Evolutionary conservation across 2,888 invertebrate species (phyloP).

Genomic region (Caenorhabditis sinica): DNA sequence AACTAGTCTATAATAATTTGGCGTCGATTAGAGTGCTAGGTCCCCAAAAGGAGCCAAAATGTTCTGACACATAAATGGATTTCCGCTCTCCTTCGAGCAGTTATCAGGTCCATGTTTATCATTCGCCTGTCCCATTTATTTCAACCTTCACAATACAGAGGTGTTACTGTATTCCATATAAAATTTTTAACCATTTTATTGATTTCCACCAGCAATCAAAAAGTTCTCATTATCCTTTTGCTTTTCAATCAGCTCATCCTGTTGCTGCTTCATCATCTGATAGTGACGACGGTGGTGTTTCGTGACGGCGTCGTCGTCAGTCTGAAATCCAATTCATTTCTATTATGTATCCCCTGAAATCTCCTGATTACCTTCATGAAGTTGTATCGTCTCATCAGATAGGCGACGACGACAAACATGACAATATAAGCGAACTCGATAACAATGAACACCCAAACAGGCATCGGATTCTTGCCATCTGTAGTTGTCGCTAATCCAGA

Average conservation of each 20-base stretch:
- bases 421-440: constrained; percentile 41
- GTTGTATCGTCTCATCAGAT: constrained; percentile 17
- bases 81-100: no score
- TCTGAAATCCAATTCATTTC: constrained; percentile 13
- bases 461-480: neutral
- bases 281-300: constrained; percentile 45
- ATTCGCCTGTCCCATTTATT: no score
- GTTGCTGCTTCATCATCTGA: constrained; percentile 39
- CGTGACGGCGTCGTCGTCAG: constrained; percentile 53
- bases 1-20: no score
- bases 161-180: no score
- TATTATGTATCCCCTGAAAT: neutral
- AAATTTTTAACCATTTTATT: no score
- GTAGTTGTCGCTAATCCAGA: neutral
- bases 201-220: constrained; percentile 10
- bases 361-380: constrained; percentile 33
- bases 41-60: no score
- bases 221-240: constrained; percentile 22
- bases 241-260: constrained; percentile 36
- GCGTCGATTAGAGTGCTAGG: no score
- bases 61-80: no score
- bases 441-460: constrained; percentile 25
- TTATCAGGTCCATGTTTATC: no score
- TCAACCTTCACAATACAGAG: neutral
- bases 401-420: constrained; percentile 5